Percentiles rank a stretch among this genome's conserved stretches.
Evolutionary conservation across 2,797 vertebrate genomes (phyloP).

Genomic region (Xerus rutilus): DNA sequence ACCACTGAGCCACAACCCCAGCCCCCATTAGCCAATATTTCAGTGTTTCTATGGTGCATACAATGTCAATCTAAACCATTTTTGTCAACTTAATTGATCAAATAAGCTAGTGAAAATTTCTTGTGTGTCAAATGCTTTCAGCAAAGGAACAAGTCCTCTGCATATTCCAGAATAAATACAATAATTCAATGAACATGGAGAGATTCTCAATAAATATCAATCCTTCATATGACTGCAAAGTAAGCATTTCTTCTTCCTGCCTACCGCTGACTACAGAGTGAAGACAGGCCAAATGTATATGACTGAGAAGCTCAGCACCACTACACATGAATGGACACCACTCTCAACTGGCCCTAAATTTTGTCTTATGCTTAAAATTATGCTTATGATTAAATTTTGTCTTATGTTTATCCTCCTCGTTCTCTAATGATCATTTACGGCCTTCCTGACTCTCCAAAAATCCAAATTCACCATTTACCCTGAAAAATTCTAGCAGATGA

Average conservation of each 20-base stretch:
- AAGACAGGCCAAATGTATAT: no score
- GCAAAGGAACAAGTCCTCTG: not conserved
- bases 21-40: not conserved
- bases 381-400: no score
- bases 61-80: not conserved
- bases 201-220: not conserved
- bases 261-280: not conserved
- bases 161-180: not conserved
- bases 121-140: not conserved
- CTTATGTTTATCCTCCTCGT: not conserved
- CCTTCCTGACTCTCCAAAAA: not conserved
- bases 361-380: not conserved
- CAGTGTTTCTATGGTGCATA: not conserved
- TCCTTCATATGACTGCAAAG: not conserved
- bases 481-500: not conserved
- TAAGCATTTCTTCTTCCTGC: not conserved
- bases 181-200: not conserved
- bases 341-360: not conserved
- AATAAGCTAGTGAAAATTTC: conserved; percentile 19
- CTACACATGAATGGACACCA: not conserved
- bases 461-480: not conserved
- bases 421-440: not conserved
- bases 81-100: not conserved
- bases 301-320: not conserved
- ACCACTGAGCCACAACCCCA: not conserved